These are phyloP conservation scores for Arctocebus calabarensis DNA, from an alignment of 2,797 vertebrate species.

Conservation along the genomic window DNA sequence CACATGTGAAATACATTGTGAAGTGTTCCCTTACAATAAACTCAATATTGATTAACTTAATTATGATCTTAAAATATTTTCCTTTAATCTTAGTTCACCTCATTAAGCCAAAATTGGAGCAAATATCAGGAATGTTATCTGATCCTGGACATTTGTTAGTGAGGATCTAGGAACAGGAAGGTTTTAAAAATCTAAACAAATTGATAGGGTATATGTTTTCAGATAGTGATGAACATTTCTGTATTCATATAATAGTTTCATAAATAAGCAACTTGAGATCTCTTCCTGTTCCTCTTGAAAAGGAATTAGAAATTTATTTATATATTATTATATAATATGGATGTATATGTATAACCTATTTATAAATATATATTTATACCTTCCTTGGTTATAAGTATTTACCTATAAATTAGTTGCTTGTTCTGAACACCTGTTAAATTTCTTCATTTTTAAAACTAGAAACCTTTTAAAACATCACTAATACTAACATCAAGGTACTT, in stretches of 20 bases:
- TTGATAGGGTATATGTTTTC: not conserved
- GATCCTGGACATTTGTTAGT: not conserved
- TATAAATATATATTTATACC: too few species aligned
- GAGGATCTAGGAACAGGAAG: not conserved
- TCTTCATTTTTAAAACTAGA: not conserved
- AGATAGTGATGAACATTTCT: not conserved
- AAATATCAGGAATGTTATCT: not conserved
- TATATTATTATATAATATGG: too few species aligned
- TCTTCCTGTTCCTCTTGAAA: not conserved
- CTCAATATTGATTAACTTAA: not conserved
- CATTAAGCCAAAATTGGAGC: not conserved
- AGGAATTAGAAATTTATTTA: too few species aligned
- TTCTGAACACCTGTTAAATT: not conserved
- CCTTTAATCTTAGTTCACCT: not conserved
- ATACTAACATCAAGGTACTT: not conserved
- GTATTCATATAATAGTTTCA: too few species aligned
- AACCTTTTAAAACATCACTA: too few species aligned
- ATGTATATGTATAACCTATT: too few species aligned
- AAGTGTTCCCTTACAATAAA: not conserved
- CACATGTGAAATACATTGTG: not conserved
- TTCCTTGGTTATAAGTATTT: not conserved
- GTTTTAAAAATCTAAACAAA: not conserved
- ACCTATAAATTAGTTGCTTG: not conserved
- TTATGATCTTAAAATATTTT: not conserved
- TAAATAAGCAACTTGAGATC: not conserved